Base-by-base conservation (phyloP, 1,140 invertebrate genomes). In the Drosophila teissieri region DNA sequence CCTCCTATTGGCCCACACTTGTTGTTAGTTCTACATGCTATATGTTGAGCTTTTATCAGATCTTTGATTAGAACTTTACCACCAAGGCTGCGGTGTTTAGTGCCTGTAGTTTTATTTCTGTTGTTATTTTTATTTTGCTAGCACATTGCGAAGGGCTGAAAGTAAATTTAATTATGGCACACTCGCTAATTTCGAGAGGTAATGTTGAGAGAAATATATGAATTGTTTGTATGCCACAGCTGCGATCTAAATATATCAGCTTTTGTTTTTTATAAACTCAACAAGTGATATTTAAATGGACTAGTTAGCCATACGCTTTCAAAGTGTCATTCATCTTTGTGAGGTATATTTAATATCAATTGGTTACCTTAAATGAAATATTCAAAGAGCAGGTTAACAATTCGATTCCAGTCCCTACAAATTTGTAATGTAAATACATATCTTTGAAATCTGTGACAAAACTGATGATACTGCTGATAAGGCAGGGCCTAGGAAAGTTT, bases 1-100 rank as follows among this genome's bases (percentile, higher is more conserved):
- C 8, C 8, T 8, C 31, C 31, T 2, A 10, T 31, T 31, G 8
- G 31, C 8, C 31, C 17, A 45, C 17, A 12, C 45, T 44, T 19
- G 8, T 11, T 24, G 19, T 14, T 24, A 46, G 12, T 48, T 48
- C 22, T 14, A 27, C 24, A 31, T 31, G 42, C 31, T 52, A 27
- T 17, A 31, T 17, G 27, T 34, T 45, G n/a, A 34, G 42, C 12
- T 48, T 58, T 58, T 48, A 58, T 58, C 56, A 24, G 17, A 58
- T 48, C 12, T 48, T 48, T 37, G 56, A 58, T 58, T 27, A 46
- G 31, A 58, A 22, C 27, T 24, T 19, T n/a, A 19, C 10, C 44
- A 15, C 12, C 55, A 36, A 46, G 54, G 40, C 40, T 34, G 40
- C 34, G 3, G n/a, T 14, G 19, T 44, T 44, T 44, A n/a, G 10